These are phyloP conservation scores for Dascillus cervinus DNA, from an alignment of 2,888 invertebrate species.

Conservation along the genomic window DNA sequence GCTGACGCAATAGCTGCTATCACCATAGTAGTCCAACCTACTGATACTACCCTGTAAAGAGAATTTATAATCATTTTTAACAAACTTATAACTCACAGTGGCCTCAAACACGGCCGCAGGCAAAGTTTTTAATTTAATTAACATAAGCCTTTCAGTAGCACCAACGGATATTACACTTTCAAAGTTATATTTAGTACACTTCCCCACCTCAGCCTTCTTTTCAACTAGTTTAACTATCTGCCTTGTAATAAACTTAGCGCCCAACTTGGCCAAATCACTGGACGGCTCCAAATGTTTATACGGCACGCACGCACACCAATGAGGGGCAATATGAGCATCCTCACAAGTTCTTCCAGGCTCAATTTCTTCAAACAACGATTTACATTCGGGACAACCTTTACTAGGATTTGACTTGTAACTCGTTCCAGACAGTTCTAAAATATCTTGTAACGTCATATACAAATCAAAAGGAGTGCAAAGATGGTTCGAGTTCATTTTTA, in stretches of 20 bases:
- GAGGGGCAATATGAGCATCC: slow-evolving; percentile 58
- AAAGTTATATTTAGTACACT: slow-evolving; percentile 32
- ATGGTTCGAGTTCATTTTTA: slow-evolving; percentile 56
- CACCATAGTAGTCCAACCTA: slow-evolving; percentile 48
- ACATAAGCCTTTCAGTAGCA: slow-evolving; percentile 35
- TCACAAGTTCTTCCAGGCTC: slow-evolving; percentile 55
- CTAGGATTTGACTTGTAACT: slow-evolving; percentile 32
- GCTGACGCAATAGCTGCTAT: slow-evolving; percentile 47
- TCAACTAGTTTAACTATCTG: slow-evolving; percentile 19
- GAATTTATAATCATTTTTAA: slow-evolving; percentile 26
- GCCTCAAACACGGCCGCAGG: slow-evolving; percentile 67
- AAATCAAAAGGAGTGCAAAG: slow-evolving; percentile 72
- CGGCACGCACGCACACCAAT: slow-evolving; percentile 69
- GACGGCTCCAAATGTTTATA: slow-evolving; percentile 44
- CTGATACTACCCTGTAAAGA: slow-evolving; percentile 54
- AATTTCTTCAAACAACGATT: slow-evolving; percentile 54
- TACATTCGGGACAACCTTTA: slow-evolving; percentile 56
- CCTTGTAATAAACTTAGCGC: slow-evolving; percentile 45
- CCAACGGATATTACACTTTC: slow-evolving; percentile 25
- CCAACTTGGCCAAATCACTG: slow-evolving; percentile 47
- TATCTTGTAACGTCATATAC: slow-evolving; percentile 62
- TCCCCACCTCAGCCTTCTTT: slow-evolving; percentile 10
- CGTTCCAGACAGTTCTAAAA: slow-evolving; percentile 48
- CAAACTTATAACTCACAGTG: slow-evolving; percentile 46
- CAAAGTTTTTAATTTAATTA: slow-evolving; percentile 58